Evolutionary conservation across 2,113 vertebrate species (phyloP).

Genomic region (Xyrauchen texanus): DNA sequence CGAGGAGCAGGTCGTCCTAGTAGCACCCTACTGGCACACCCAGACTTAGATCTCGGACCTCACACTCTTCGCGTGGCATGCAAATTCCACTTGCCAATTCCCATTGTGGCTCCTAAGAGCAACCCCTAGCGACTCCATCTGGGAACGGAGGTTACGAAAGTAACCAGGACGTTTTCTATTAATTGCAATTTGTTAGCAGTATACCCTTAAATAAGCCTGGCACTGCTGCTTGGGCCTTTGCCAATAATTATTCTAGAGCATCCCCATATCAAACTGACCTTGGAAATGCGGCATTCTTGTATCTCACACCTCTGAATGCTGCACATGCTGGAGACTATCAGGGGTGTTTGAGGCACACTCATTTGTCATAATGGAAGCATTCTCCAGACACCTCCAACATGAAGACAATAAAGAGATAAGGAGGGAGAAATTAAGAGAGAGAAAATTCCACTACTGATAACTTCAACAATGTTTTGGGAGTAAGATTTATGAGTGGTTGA

Average conservation of each 20-base stretch:
- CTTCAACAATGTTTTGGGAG: too few species aligned
- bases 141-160: too few species aligned
- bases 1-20: too few species aligned
- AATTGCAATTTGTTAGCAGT: background rate
- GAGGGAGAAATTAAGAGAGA: conserved; percentile 28
- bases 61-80: too few species aligned
- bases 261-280: conserved; percentile 31
- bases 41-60: too few species aligned
- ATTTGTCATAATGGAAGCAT: background rate
- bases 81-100: too few species aligned
- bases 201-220: background rate
- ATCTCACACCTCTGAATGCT: conserved; percentile 36
- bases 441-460: background rate
- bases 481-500: background rate
- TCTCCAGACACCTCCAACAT: conserved; percentile 16
- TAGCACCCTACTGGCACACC: too few species aligned
- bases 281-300: background rate
- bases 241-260: conserved; percentile 8
- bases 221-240: background rate
- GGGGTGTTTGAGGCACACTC: background rate
- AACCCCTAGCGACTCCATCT: too few species aligned
- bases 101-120: too few species aligned
- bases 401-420: conserved; percentile 7
- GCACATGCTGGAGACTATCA: conserved; percentile 18
- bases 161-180: conserved; percentile 4